These are phyloP conservation scores for Drosophila rhopaloa DNA, from an alignment of 1,140 invertebrate genomes.

Conservation along the genomic window DNA sequence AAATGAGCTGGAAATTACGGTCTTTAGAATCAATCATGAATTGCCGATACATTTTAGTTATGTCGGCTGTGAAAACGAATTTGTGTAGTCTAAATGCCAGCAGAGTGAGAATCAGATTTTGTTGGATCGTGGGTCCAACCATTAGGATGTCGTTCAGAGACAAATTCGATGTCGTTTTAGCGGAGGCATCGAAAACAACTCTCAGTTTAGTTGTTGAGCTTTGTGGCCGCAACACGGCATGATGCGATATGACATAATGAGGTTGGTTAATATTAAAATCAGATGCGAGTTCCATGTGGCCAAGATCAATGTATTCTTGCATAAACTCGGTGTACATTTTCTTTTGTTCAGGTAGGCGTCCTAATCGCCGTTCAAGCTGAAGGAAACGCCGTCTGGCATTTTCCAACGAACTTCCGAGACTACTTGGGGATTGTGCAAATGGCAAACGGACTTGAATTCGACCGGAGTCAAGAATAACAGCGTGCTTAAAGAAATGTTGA, in stretches of 20 bases:
- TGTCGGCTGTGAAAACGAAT: conserved; percentile 6
- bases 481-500: conserved; percentile 1
- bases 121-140: neutral
- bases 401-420: conserved; percentile 3
- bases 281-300: too few relatives aligned
- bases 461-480: neutral
- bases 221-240: too few relatives aligned
- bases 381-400: neutral
- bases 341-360: neutral
- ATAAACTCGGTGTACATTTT: too few relatives aligned
- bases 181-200: too few relatives aligned
- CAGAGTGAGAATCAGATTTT: neutral
- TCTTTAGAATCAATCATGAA: neutral
- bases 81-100: neutral
- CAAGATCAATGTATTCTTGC: too few relatives aligned
- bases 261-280: too few relatives aligned
- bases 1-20: too few relatives aligned
- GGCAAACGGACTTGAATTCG: conserved; percentile 4
- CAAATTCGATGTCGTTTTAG: too few relatives aligned
- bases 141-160: neutral
- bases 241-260: too few relatives aligned
- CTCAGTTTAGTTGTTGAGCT: too few relatives aligned
- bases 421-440: neutral
- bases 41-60: conserved; percentile 7
- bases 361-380: conserved; percentile 2